Percentiles rank a stretch among this genome's conserved stretches.
These are phyloP conservation scores for Tanytarsus gracilentus DNA, from an alignment of 2,888 invertebrate genomes.

Conservation along the genomic window DNA sequence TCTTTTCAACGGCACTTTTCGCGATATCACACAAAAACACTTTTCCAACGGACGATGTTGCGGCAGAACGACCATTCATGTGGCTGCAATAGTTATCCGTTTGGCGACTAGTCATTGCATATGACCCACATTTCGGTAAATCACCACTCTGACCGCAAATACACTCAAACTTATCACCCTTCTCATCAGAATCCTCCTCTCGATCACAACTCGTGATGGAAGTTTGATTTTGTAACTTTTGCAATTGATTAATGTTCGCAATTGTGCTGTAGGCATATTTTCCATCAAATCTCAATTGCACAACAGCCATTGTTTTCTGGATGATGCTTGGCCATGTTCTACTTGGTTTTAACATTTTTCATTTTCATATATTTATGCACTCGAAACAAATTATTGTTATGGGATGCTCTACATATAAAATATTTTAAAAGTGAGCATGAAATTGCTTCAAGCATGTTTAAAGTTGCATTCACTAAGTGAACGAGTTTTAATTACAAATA, in stretches of 20 bases:
- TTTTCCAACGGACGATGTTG: not conserved
- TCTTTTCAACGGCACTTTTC: not conserved
- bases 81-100: not conserved
- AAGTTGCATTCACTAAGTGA: no score
- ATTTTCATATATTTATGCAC: not conserved
- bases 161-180: no score
- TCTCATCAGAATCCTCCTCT: constrained; percentile 2
- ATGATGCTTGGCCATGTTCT: constrained; percentile 43
- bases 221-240: constrained; percentile 2
- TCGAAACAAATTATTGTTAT: not conserved
- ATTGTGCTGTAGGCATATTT: constrained; percentile 39
- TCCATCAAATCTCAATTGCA: constrained; percentile 41
- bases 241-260: constrained; percentile 32
- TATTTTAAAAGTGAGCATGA: no score
- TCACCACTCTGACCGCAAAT: no score
- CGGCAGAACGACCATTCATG: constrained; percentile 11
- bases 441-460: no score
- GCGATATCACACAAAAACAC: constrained; percentile 10
- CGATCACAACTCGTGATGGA: not conserved
- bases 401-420: no score
- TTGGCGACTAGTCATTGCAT: not conserved
- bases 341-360: constrained; percentile 40
- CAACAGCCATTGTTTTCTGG: constrained; percentile 39
- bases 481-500: no score
- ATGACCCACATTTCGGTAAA: constrained; percentile 14